These are phyloP conservation scores for Smutsia gigantea DNA, from an alignment of 2,797 vertebrate genomes.

Conservation along the genomic window DNA sequence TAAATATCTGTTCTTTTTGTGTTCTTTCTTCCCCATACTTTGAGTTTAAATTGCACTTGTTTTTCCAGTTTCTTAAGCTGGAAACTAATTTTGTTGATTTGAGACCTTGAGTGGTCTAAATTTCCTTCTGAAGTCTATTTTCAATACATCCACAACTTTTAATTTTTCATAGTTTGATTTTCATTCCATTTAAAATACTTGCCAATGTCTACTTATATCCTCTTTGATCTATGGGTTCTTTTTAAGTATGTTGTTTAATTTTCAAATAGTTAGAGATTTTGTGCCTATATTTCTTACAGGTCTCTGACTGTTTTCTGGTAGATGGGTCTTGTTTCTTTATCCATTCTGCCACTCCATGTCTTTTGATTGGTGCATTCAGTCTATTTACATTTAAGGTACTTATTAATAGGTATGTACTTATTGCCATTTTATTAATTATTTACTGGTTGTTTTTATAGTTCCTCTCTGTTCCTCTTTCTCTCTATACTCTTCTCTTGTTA, in stretches of 20 bases:
- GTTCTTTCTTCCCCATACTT: neutral
- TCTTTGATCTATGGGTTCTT: neutral
- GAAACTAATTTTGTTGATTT: neutral
- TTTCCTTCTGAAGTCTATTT: neutral
- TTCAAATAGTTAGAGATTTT: neutral
- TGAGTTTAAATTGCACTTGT: neutral
- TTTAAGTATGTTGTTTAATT: neutral
- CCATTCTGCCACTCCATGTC: no score
- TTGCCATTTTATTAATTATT: no score
- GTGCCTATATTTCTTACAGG: neutral
- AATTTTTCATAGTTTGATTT: neutral
- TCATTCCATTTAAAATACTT: neutral
- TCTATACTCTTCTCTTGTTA: no score
- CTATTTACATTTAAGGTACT: no score
- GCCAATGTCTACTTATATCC: neutral
- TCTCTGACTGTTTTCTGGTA: no score
- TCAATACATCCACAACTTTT: neutral
- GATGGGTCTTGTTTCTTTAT: no score
- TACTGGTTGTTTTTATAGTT: no score
- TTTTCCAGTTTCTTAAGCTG: neutral
- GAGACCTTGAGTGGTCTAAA: neutral
- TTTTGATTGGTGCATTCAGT: no score
- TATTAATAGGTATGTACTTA: no score
- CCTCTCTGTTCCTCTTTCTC: no score
- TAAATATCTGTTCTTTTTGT: neutral